A percentile compares a stretch with the other conserved stretches of the same genome.
Evolutionary conservation across 2,888 invertebrate species (phyloP).

Genomic region (Bhutanitis thaidina): DNA sequence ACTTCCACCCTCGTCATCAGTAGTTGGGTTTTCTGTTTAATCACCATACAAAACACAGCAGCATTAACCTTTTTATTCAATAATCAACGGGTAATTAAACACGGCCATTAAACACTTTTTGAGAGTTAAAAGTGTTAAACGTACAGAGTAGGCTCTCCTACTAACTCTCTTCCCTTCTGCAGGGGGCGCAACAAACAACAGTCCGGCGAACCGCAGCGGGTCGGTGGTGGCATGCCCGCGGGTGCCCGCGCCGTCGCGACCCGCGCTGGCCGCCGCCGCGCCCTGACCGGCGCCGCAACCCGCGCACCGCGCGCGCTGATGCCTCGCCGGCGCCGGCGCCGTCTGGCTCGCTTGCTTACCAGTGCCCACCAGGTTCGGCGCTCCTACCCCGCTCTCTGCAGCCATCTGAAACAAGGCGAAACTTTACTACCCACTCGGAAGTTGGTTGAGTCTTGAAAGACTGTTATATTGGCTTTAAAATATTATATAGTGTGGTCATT

Average conservation of each 20-base stretch:
- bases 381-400: conserved; percentile 43
- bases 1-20: too few relatives aligned
- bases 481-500: too few relatives aligned
- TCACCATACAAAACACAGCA: too few relatives aligned
- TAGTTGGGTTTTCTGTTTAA: too few relatives aligned
- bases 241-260: conserved; percentile 74
- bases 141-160: too few relatives aligned
- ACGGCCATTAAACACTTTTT: too few relatives aligned
- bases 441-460: not conserved
- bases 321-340: conserved; percentile 50
- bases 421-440: not conserved
- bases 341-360: conserved; percentile 67
- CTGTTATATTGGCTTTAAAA: not conserved
- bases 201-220: conserved; percentile 59
- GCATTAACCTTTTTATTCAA: too few relatives aligned
- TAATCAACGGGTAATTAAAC: too few relatives aligned
- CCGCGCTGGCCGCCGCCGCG: conserved; percentile 68
- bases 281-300: conserved; percentile 68
- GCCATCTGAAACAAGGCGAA: conserved; percentile 9
- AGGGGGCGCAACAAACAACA: conserved; percentile 62
- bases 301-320: conserved; percentile 68
- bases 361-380: conserved; percentile 39
- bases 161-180: not conserved
- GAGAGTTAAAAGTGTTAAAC: too few relatives aligned
- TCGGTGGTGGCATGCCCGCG: conserved; percentile 83